Evolutionary conservation across 2,113 vertebrate species (phyloP), one percentile per base, ranked within the genome.

Genomic region (Coptodon bakossiorum): DNA sequence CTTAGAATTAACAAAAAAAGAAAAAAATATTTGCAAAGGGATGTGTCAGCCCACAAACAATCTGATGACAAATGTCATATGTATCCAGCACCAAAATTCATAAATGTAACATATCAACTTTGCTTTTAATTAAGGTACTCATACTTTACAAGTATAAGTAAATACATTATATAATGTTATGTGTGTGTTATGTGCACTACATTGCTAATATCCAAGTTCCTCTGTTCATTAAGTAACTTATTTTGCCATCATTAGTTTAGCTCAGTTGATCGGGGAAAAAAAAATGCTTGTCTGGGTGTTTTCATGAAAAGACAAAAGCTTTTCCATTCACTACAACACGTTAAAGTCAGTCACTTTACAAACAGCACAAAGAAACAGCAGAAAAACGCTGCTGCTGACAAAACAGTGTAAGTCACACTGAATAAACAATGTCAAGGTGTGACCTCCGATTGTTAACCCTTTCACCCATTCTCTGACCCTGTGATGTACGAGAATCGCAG

Each of bases 381-480:
- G 36, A 45, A 80, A 86, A 85, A 82, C 27, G 82, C 54, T 68
- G 48, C 71, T 90, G 91, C 91, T 91, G 87, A 91, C 57, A 61
- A 45, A 87, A 82, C 80, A 24, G 10, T 34, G 50, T 12, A 19
- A 68, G 53, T 57, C 68, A 80, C 14, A 38, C 14, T 80, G 56
- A 87, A 53, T 45, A 43, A 45, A 88, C 82, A 85, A 80, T 19
- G 91, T 81, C 40, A 86, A 91, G 63, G 52, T 86, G 56, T 86
- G 90, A 89, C 82, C 84, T 34, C 17, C 2, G 9, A 91, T 91
- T 90, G 90, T 92, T 93, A 93, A 93, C 90, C 73, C 86, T 84
- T 90, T 89, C 66, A 88, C 8, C 86, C 53, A 13, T 4, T 82
- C 48, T 83, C 56, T 93, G 63, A 78, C 76, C 68, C 54, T 5